phyloP scores from a whole-genome alignment of 2,888 invertebrate species.

The Gasteruption jaculator region DNA sequence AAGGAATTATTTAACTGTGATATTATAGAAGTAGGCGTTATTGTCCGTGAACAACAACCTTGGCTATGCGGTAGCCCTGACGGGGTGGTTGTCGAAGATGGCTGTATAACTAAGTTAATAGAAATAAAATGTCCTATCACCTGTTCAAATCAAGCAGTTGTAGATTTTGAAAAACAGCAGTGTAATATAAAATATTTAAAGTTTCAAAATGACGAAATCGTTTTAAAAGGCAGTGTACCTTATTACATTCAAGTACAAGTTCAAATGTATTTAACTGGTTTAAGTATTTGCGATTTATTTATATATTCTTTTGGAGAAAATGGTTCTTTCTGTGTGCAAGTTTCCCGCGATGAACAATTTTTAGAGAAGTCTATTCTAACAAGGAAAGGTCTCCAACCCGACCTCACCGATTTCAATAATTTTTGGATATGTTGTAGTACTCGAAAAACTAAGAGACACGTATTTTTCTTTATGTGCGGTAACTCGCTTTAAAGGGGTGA shows the following conservation, averaged over 20 bases:
- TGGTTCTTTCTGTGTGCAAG: neutral
- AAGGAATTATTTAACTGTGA: slow-evolving; percentile 9
- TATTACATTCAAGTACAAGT: slow-evolving; percentile 3
- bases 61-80: slow-evolving; percentile 16
- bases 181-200: slow-evolving; percentile 11
- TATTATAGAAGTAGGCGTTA: slow-evolving; percentile 15
- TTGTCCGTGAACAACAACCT: slow-evolving; percentile 14
- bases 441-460: no score
- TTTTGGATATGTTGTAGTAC: no score
- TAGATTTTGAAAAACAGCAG: neutral
- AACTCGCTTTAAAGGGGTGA: no score
- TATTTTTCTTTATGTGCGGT: no score
- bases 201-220: neutral
- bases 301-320: neutral
- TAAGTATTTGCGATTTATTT: slow-evolving; percentile 1
- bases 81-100: slow-evolving; percentile 17
- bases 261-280: neutral
- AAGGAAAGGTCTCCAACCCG: no score
- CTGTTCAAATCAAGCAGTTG: slow-evolving; percentile 12
- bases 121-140: slow-evolving; percentile 16
- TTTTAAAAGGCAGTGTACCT: neutral
- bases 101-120: slow-evolving; percentile 1
- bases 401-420: no score
- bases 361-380: neutral
- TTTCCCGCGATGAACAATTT: neutral